Conservation (phyloP, 2,888 invertebrate genomes). For the Eudemis profundana region DNA sequence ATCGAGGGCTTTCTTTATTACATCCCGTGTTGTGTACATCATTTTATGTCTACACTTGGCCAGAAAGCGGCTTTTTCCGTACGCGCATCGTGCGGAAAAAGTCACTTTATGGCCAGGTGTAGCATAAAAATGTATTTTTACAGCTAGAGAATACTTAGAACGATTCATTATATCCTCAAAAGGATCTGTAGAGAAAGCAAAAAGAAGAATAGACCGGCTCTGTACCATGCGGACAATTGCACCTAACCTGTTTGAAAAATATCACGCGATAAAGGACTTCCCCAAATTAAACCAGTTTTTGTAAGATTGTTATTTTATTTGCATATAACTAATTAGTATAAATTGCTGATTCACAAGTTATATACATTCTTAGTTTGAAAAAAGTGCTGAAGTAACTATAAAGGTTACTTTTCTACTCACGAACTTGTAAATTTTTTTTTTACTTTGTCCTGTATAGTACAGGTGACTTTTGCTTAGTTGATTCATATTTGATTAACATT, state of each 20-base stretch:
- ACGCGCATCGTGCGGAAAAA: no score
- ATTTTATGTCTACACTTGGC: no score
- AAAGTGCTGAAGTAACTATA: no score
- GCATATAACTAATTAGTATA: no score
- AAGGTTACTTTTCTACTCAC: no score
- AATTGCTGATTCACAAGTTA: no score
- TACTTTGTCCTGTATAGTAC: background rate
- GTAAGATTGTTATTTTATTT: conserved; percentile 56
- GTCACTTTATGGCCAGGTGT: no score
- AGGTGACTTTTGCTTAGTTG: background rate
- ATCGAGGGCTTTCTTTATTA: no score
- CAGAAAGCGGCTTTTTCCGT: no score
- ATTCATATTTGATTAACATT: background rate
- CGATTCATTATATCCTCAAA: conserved; percentile 58
- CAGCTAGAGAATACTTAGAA: conserved; percentile 64
- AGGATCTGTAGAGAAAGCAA: conserved; percentile 65
- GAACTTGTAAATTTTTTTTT: background rate
- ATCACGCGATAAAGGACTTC: conserved; percentile 53
- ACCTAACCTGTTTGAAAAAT: conserved; percentile 57
- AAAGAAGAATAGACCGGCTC: conserved; percentile 61
- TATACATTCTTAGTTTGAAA: no score
- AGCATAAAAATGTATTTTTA: conserved; percentile 44
- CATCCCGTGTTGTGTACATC: no score
- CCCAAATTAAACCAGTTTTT: conserved; percentile 47
- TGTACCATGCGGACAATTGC: conserved; percentile 63